These are phyloP conservation scores for Hoplias malabaricus DNA, from an alignment of 2,113 vertebrate genomes.

Conservation along the genomic window DNA sequence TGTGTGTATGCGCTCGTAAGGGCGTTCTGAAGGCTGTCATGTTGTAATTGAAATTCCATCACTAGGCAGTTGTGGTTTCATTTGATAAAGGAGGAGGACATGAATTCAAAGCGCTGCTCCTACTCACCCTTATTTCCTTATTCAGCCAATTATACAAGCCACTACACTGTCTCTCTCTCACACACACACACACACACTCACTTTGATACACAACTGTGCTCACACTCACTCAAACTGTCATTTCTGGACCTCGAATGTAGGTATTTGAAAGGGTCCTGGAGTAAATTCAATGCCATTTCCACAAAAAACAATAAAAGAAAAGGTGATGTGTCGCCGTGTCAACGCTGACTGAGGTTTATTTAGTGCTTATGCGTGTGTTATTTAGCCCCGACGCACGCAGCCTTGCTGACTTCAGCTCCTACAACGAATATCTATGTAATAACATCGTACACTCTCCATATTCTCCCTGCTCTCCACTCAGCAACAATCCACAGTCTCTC, in stretches of 20 bases:
- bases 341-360: background rate
- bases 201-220: background rate
- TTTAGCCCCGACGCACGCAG: too few species aligned
- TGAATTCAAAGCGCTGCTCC: constrained; percentile 21
- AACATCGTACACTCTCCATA: background rate
- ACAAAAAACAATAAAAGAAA: too few species aligned
- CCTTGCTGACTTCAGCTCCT: too few species aligned
- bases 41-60: constrained; percentile 31
- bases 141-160: constrained; percentile 27
- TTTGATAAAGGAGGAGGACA: constrained; percentile 7
- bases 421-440: too few species aligned
- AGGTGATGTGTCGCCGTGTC: too few species aligned
- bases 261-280: too few species aligned
- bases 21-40: constrained; percentile 19
- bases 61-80: constrained; percentile 22
- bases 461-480: background rate
- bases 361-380: too few species aligned
- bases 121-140: constrained; percentile 21
- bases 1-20: too few species aligned
- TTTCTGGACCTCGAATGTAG: too few species aligned
- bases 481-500: background rate
- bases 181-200: background rate
- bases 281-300: too few species aligned
- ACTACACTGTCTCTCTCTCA: background rate
- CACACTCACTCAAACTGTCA: too few species aligned